A percentile compares a stretch with the other conserved stretches of the same genome.
Evolutionary conservation across 2,113 vertebrate species (phyloP).

Genomic region (Sapajus apella): DNA sequence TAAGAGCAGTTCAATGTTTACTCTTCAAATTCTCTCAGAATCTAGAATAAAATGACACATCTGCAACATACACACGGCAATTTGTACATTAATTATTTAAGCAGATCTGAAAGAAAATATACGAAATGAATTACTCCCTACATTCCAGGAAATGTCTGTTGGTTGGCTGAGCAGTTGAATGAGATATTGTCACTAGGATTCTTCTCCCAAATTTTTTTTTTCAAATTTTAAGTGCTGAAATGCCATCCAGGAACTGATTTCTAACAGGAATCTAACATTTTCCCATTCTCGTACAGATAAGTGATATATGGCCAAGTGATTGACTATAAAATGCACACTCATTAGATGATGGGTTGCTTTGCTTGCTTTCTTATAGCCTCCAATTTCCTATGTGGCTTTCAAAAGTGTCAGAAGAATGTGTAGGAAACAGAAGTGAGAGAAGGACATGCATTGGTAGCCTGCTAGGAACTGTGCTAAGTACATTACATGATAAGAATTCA

Average conservation of each 20-base stretch:
- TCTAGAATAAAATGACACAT: too few relatives aligned
- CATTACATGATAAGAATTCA: not conserved
- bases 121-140: not conserved
- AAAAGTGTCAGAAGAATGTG: not conserved
- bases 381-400: not conserved
- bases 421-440: not conserved
- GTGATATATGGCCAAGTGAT: not conserved
- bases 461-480: not conserved
- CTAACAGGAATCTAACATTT: not conserved
- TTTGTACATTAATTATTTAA: conserved; percentile 31
- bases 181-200: not conserved
- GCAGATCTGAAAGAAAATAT: not conserved
- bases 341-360: not conserved
- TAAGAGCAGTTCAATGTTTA: too few relatives aligned
- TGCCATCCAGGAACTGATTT: not conserved
- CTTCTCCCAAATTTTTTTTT: not conserved
- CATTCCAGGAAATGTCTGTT: conserved; percentile 11
- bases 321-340: not conserved
- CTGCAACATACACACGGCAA: too few relatives aligned
- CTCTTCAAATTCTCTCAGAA: too few relatives aligned
- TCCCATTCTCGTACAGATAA: not conserved
- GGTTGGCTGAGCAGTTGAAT: not conserved
- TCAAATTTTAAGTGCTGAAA: not conserved
- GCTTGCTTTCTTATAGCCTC: not conserved
- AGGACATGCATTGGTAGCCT: not conserved